Evolutionary conservation across 1,140 invertebrate genomes (phyloP).

Genomic region (Listronotus bonariensis): DNA sequence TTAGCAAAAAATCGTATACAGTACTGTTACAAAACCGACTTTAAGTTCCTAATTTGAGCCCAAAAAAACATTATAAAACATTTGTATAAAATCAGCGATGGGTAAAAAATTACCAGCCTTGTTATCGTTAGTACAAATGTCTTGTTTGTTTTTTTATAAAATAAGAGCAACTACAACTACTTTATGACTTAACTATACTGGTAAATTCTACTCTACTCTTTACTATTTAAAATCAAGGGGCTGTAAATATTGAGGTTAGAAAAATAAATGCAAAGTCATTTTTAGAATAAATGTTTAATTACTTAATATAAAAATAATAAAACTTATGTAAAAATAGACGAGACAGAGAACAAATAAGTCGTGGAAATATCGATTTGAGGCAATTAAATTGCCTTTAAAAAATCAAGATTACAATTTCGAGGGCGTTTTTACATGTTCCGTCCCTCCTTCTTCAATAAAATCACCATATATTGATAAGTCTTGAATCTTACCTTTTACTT

Average conservation of each 20-base stretch:
- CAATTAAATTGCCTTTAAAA: slow-evolving; percentile 8
- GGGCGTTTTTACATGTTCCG: neutral
- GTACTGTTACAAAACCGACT: too few species aligned
- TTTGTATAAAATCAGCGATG: too few species aligned
- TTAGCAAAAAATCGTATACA: too few species aligned
- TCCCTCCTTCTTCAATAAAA: neutral
- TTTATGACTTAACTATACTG: too few species aligned
- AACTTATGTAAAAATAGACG: neutral
- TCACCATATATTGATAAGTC: neutral
- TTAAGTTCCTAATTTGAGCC: too few species aligned
- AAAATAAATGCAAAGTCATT: slow-evolving; percentile 10
- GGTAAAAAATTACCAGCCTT: too few species aligned
- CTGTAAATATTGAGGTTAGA: slow-evolving; percentile 8
- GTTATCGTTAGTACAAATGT: too few species aligned
- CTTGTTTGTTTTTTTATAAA: too few species aligned
- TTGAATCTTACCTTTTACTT: slow-evolving; percentile 31
- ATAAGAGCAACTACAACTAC: too few species aligned
- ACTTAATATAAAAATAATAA: neutral
- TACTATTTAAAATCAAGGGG: too few species aligned
- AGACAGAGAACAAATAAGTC: neutral
- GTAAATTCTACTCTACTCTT: too few species aligned
- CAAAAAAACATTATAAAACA: too few species aligned
- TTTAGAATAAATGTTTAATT: neutral
- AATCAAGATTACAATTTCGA: slow-evolving; percentile 4
- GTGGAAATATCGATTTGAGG: slow-evolving; percentile 11